A percentile compares a stretch with the other conserved stretches of the same genome.
phyloP scores from a whole-genome alignment of 2,888 invertebrate species.

The Limnephilus rhombicus region DNA sequence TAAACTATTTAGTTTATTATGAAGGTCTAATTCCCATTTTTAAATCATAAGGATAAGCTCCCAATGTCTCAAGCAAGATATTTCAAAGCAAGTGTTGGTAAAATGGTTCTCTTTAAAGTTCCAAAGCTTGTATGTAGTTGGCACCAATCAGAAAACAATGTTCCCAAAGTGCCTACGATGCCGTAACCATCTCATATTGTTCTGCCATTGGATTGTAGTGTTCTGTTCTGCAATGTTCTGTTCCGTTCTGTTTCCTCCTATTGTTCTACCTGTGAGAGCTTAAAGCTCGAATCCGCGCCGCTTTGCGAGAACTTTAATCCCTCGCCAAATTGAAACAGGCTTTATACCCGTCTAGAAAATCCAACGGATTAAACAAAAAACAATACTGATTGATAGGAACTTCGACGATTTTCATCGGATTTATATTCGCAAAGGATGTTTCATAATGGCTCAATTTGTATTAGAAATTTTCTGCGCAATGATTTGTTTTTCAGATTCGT shows the following conservation, averaged over 20 bases:
- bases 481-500: not conserved
- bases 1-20: not conserved
- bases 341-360: constrained; percentile 38
- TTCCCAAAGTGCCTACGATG: not conserved
- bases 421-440: not conserved
- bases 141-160: not conserved
- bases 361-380: not conserved
- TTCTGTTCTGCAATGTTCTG: not conserved
- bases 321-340: constrained; percentile 33
- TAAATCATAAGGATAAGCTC: not conserved
- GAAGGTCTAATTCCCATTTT: not conserved
- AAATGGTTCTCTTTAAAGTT: not conserved
- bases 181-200: constrained; percentile 2
- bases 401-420: not conserved
- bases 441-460: not conserved
- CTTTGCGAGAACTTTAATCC: constrained; percentile 40
- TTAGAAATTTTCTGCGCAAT: not conserved
- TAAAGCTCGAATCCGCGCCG: constrained; percentile 30
- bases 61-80: not conserved
- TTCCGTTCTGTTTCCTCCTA: not conserved
- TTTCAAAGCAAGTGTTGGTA: not conserved
- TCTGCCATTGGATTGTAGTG: not conserved
- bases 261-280: constrained; percentile 32
- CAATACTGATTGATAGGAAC: constrained; percentile 20
- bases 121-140: not conserved